Evolutionary conservation across 2,888 invertebrate species (phyloP).

Genomic region (Bombyx huttoni): DNA sequence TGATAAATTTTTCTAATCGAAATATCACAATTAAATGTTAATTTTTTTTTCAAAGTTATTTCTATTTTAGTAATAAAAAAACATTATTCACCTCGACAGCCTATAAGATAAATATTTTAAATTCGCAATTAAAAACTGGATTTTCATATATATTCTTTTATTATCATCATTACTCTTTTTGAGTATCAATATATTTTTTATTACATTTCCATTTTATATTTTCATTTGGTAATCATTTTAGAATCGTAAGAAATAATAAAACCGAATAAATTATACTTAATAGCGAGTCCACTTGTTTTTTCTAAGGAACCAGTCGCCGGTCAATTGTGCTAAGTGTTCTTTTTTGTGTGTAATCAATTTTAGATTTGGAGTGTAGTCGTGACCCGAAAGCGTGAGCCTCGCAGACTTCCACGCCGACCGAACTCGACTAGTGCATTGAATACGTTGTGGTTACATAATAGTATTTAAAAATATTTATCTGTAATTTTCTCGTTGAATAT

Average conservation of each 20-base stretch:
- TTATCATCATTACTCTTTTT: background rate
- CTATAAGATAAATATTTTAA: background rate
- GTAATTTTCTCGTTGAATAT: too few relatives aligned
- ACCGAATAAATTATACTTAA: constrained; percentile 57
- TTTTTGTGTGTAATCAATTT: constrained; percentile 58
- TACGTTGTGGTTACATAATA: too few relatives aligned
- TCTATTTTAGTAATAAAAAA: background rate
- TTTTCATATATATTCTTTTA: background rate
- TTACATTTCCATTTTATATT: background rate
- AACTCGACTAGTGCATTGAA: constrained; percentile 7
- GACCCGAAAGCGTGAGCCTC: constrained; percentile 44
- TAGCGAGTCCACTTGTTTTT: constrained; percentile 43
- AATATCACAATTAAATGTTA: background rate
- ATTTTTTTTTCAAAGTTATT: background rate
- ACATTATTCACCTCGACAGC: background rate
- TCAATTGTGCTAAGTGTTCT: constrained; percentile 23
- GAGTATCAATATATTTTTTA: background rate
- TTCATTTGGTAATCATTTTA: constrained; percentile 20
- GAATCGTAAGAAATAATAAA: constrained; percentile 40
- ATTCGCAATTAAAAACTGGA: background rate
- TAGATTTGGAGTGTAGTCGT: constrained; percentile 60
- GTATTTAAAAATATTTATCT: too few relatives aligned
- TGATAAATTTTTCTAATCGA: background rate
- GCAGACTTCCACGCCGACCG: constrained; percentile 44
- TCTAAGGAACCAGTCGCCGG: constrained; percentile 29